Base-by-base conservation (phyloP, 1,140 invertebrate species). In the Diabrotica undecimpunctata region DNA sequence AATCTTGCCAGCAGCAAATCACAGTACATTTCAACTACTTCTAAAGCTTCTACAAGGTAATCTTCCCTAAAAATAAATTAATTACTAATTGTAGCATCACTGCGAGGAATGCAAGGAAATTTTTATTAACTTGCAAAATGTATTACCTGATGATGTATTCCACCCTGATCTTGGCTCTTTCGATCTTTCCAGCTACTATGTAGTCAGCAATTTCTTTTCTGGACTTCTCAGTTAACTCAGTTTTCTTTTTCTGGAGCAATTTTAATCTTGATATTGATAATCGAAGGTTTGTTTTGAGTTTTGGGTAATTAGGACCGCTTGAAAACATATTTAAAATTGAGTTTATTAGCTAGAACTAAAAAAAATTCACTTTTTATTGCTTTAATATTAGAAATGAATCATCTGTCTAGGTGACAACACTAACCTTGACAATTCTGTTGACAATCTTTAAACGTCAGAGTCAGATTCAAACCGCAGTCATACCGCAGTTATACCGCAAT, bases 1-100 rank as follows among this genome's bases (percentile, higher is more conserved):
- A 99, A 99, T 77, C 97, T 85, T 4, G 97, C 96, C 12, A 99
- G 80, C n/a, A 99, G 79, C 14, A 99, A 81, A 83, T 99, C 98
- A 82, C 97, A 99, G 78, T 97, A 99, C 95, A 99, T 99, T 84
- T 99, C 98, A 4, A 99, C 85, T 54, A 99, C 85, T 86, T 99
- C 98, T 91, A 99, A 97, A 0, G 97, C 97, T 82, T 99, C 98
- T 0, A 99, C 96, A 80, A 98, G 86, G 79, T 99, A 99, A 82
- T 99, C 97, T 83, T 99, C 97, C 35, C 97, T 87, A 67, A 36
- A 82, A 76, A 46, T 56, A 41, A 13, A 61, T 4, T 13, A 7
- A 62, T 37, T 46, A 46, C n/a, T 46, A 46, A n/a, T 8, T 46
- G 41, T 46, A n/a, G 41, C 25, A 25, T 6, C 41, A 46, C 41